Base-by-base conservation (phyloP, 2,113 vertebrate genomes). In the Ovis canadensis region DNA sequence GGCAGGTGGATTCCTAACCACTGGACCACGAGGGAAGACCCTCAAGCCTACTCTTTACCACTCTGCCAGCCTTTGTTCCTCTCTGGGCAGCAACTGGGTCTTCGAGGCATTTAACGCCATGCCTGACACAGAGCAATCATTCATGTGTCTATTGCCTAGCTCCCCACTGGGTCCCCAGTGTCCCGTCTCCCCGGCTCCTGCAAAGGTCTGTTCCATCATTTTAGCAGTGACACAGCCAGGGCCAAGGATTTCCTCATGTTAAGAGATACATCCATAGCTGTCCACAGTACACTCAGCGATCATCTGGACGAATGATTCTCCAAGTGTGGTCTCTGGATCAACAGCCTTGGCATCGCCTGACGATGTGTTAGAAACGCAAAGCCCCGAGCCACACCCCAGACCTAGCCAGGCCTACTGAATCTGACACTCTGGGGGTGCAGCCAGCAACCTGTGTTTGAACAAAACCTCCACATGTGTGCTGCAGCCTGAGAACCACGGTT, bases 61-160 rank as follows among this genome's bases (percentile, higher is more conserved):
- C 67, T 19, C 25, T 17, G 3, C 4, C 4, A 6, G 17, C 1
- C 36, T 59, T 36, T 25, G 31, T 13, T 25, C 54, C 48, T 93
- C 74, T 54, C 67, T 19, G 19, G 87, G 43, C 8, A 33, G 54
- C 19, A 52, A 12, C 91, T 8, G 23, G 74, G n/a, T 89, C 95
- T 90, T 29, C 12, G 60, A 36, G 91, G 54, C 13, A 6, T 11
- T 64, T 3, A 2, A 1, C 0, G 7, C 19, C 45, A 6, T 0
- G 21, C 0, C 29, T 13, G 25, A 64, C 31, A 81, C 6, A 25
- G 9, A 45, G 17, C 23, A n/a, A 11, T n/a, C 55, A 19, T 7
- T 48, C 64, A 16, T 1, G 21, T 0, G 17, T 21, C 87, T 3
- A 4, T 33, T n/a, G 57, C 23, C 10, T 1, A 27, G 29, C 10